Percentiles rank a stretch among this genome's conserved stretches.
Conservation (phyloP, 2,113 vertebrate genomes). For the Equus quagga region DNA sequence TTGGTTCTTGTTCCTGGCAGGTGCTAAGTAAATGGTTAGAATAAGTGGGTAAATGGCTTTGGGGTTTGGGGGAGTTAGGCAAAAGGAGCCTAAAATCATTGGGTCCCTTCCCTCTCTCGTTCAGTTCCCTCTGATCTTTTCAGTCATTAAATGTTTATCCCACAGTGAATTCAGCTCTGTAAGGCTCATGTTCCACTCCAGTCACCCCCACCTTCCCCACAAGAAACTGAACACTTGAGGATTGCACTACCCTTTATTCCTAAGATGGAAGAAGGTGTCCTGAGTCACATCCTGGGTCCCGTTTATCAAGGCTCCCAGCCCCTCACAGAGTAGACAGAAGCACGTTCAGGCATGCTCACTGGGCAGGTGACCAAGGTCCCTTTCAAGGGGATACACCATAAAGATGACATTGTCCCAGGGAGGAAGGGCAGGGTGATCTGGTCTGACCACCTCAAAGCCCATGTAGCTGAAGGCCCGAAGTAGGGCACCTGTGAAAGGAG, state of each 20-base stretch:
- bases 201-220: background rate
- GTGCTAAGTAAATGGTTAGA: background rate
- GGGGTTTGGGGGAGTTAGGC: background rate
- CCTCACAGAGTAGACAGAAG: slow-evolving; percentile 29
- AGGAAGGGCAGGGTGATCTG: slow-evolving; percentile 77
- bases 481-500: slow-evolving; percentile 73
- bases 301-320: slow-evolving; percentile 18
- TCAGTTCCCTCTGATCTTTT: background rate
- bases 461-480: slow-evolving; percentile 83
- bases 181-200: background rate
- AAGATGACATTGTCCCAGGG: slow-evolving; percentile 81
- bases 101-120: background rate
- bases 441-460: slow-evolving; percentile 82
- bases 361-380: slow-evolving; percentile 60
- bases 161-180: background rate
- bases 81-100: background rate
- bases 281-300: slow-evolving; percentile 60
- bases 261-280: slow-evolving; percentile 51
- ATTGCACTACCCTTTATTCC: slow-evolving; percentile 79
- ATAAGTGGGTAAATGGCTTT: background rate
- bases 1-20: background rate
- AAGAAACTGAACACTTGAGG: slow-evolving; percentile 9
- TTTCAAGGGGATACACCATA: slow-evolving; percentile 84
- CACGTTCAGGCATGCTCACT: background rate
- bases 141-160: background rate